Conservation (phyloP, 1,140 invertebrate genomes). For the Diprion similis region DNA sequence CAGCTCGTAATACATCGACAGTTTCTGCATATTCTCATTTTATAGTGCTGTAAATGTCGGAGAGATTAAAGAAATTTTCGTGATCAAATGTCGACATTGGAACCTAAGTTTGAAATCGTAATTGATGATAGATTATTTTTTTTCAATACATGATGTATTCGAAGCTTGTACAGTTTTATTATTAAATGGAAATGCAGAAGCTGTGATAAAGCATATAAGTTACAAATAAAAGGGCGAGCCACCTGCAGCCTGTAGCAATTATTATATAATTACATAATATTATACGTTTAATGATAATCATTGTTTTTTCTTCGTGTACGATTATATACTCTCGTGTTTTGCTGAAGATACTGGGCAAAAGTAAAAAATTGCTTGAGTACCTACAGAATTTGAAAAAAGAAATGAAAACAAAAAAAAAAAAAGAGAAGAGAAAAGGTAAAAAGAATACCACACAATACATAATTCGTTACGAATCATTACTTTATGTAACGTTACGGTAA, state of each 20-base stretch:
- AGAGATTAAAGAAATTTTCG: background rate
- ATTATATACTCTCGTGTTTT: background rate
- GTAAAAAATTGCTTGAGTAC: conserved; percentile 31
- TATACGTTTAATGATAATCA: conserved; percentile 32
- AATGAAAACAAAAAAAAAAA: no score
- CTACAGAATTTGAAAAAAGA: conserved; percentile 13
- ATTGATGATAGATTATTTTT: no score
- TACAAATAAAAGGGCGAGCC: background rate
- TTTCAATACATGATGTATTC: background rate
- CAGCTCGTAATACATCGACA: background rate
- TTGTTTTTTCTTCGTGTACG: background rate
- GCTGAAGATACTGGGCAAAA: background rate
- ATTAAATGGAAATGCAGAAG: background rate
- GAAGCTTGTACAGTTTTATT: background rate
- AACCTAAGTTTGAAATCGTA: no score
- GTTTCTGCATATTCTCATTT: conserved; percentile 12
- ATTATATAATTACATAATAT: conserved; percentile 20
- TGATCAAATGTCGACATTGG: no score
- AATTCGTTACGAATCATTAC: conserved; percentile 31
- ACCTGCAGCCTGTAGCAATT: background rate
- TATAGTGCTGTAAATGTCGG: conserved; percentile 20
- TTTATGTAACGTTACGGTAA: conserved; percentile 39
- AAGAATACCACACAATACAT: conserved; percentile 25
- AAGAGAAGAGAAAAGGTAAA: no score
- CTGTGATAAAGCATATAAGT: background rate